Base-by-base conservation (phyloP, 2,113 vertebrate species). In the Dasyornis broadbenti region DNA sequence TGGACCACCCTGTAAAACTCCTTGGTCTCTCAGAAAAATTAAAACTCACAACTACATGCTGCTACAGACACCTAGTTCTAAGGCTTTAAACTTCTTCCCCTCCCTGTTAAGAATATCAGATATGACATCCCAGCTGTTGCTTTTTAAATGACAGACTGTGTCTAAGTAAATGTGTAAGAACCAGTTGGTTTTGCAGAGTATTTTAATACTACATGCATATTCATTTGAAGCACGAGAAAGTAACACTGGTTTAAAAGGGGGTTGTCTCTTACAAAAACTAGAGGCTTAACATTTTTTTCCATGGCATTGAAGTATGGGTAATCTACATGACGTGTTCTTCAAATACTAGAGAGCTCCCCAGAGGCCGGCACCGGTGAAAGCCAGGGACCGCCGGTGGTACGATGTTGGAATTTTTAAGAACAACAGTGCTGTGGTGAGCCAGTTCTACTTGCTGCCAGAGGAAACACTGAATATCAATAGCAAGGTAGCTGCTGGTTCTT, bases 391-490 rank as follows among this genome's bases (percentile, higher is more conserved):
- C 57, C 96, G 95, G 52, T 99, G 99, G 99, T 99, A 98, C 33
- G 99, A 99, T 61, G 99, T 99, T 20, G 99, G 99, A 10, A 98
- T 99, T 95, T 99, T 99, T 96, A 99, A 98, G 97, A 98, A 98
- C 61, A 99, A 98, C 47, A 99, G 97, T 52, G 98, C 98, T 56
- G 98, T 99, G 96, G 98, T 99, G 97, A 98, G 91, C 85, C 98
- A 99, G 96, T 99, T 99, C 97, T 99, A 98, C 90, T 95, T 99
- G 59, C 98, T 99, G 71, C 97, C 98, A 71, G 98, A 98, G 92
- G 98, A 98, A 89, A 98, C 96, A 9, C 94, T 96, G 65, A 95
- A 53, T 61, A 59, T 95, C 70, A 97, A 97, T 27, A 94, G 89
- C 56, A 98, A 98, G 98, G 98, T 98, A 97, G 42, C 31, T 94